Percentiles rank a stretch among this genome's conserved stretches.
Evolutionary conservation across 2,797 vertebrate species (phyloP).

Genomic region (Muscicapa striata): DNA sequence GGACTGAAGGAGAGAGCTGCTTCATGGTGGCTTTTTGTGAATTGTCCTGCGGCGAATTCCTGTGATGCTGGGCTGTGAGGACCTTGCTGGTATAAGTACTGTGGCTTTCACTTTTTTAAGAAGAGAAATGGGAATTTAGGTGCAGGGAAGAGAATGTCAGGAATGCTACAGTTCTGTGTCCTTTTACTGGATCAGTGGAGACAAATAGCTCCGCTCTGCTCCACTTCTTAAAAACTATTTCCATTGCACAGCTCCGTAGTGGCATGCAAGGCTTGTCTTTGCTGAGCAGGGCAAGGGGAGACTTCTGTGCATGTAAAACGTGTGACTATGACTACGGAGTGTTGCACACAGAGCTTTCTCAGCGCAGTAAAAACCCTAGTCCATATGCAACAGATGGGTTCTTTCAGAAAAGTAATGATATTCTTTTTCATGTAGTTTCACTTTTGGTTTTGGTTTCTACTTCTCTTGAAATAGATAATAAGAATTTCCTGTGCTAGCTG

Average conservation of each 20-base stretch:
- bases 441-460: slow-evolving; percentile 36
- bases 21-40: neutral
- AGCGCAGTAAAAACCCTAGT: neutral
- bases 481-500: neutral
- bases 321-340: neutral
- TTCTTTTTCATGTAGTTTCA: neutral
- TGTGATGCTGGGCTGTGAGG: neutral
- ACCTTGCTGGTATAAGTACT: neutral
- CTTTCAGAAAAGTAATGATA: neutral
- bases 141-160: slow-evolving; percentile 58
- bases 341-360: neutral
- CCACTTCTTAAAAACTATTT: neutral
- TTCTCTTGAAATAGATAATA: neutral
- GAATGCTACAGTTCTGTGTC: slow-evolving; percentile 62
- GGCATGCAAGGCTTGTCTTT: neutral
- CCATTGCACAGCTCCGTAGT: neutral
- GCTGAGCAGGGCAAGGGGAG: neutral
- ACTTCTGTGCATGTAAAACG: neutral
- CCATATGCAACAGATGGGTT: rapidly evolving
- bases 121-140: slow-evolving; percentile 7
- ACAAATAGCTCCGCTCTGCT: neutral
- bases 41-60: slow-evolving; percentile 37
- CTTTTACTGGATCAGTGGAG: slow-evolving; percentile 31
- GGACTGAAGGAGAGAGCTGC: neutral
- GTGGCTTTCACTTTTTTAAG: neutral